Base-by-base conservation (phyloP, 35 echinoderm and acorn worm species). In the Apostichopus japonicus region DNA sequence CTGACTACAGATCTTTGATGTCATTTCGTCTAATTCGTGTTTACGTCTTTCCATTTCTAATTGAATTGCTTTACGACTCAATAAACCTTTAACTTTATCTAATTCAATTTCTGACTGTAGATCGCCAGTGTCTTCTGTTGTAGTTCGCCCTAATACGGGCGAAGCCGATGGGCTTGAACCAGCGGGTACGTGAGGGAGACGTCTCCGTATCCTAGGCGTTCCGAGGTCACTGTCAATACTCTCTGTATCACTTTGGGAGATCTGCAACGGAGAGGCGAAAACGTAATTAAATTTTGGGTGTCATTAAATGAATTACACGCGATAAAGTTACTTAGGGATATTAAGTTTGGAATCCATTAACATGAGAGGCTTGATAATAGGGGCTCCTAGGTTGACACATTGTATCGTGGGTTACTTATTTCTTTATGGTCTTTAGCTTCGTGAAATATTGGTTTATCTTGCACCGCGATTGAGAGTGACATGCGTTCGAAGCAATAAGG, bases 241-340 rank as follows among this genome's bases (percentile, higher is more conserved):
- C 56, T 99, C 97, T 54, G 94, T 93, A 65, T 99, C 97, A 80
- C 95, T 96, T 13, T 94, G 94, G 24, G 97, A 93, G 58, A 92
- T 86, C 93, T 98, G 87, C 24, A 83, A 83, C 22, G 86, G 63
- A 51, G 10, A n/a, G 33, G 54, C 78, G 5, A 79, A 59, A 94
- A 56, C 19, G 79, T 25, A 88, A 63, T 90, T 55, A 17, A 79
- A 88, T 59, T 72, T 24, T 11, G 21, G 81, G 56, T 21, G 81
- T 23, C n/a, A 57, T 23, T 22, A 59, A 5, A 23, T 19, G 16
- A 75, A 23, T 75, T 67, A 67, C 63, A 67, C 63, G 63, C 9
- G 19, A 19, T 4, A 75, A n/a, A 75, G 15, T 15, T n/a, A 21
- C 6, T 21, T 75, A 75, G 17, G 22, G 71, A 75, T 75, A 21